Percentiles rank a stretch among this genome's conserved stretches.
Conservation (phyloP, 2,113 vertebrate species). For the Vombatus ursinus region DNA sequence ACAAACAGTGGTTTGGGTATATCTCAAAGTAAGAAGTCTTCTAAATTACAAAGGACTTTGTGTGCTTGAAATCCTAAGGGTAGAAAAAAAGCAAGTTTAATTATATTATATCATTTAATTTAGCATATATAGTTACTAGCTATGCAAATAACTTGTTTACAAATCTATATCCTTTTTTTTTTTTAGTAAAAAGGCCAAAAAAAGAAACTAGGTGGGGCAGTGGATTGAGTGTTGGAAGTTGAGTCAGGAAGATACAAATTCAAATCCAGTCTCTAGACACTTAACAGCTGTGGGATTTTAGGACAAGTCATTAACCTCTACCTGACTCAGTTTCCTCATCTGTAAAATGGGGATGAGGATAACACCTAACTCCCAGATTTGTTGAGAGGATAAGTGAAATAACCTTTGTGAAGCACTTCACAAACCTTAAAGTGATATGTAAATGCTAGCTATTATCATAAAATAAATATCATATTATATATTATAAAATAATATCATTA, state of each 20-base stretch:
- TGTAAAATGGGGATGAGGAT: not conserved
- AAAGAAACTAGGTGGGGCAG: not conserved
- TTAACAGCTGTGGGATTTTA: not conserved
- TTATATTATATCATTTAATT: slow-evolving; percentile 9
- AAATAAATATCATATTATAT: no score
- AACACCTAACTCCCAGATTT: not conserved
- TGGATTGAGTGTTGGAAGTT: not conserved
- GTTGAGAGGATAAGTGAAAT: not conserved
- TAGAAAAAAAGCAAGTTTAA: slow-evolving; percentile 61
- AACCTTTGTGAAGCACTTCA: not conserved
- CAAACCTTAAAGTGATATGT: not conserved
- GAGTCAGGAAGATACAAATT: not conserved
- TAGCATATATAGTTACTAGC: not conserved
- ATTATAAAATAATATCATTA: not conserved
- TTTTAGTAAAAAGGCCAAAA: not conserved
- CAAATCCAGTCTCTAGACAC: not conserved
- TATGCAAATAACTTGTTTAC: not conserved
- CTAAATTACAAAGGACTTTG: slow-evolving; percentile 98
- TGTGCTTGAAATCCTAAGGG: slow-evolving; percentile 96
- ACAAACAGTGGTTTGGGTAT: slow-evolving; percentile 74
- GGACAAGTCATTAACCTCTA: not conserved
- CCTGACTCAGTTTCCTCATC: not conserved
- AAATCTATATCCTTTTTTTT: not conserved
- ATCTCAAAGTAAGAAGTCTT: slow-evolving; percentile 74
- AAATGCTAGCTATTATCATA: not conserved